Evolutionary conservation across 2,888 invertebrate species (phyloP).

Genomic region (Agrochola circellaris): DNA sequence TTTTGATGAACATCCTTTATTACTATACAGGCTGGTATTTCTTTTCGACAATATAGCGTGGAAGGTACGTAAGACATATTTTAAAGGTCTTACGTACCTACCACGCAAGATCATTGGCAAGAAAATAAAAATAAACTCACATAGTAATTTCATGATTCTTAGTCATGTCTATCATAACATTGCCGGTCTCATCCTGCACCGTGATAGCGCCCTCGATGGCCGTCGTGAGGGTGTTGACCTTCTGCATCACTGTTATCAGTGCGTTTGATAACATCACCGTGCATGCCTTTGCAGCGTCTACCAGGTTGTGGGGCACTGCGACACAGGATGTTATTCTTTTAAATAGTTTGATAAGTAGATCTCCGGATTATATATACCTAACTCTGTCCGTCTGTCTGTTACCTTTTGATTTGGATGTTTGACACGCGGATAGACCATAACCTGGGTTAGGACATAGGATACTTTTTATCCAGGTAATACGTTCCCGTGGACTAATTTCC

Average conservation of each 20-base stretch:
- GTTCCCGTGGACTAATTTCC: too few species aligned
- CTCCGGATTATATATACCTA: too few species aligned
- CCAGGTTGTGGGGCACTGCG: conserved; percentile 84
- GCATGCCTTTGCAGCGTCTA: conserved; percentile 87
- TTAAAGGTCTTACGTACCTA: too few species aligned
- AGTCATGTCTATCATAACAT: conserved; percentile 71
- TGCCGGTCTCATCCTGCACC: conserved; percentile 81
- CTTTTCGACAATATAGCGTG: background rate
- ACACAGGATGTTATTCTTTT: background rate
- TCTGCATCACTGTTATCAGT: conserved; percentile 88
- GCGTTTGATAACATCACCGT: conserved; percentile 83
- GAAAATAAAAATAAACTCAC: conserved; percentile 69
- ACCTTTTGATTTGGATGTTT: too few species aligned
- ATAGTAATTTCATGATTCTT: conserved; percentile 66
- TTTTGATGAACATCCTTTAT: too few species aligned
- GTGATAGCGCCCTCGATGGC: conserved; percentile 87
- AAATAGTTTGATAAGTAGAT: too few species aligned
- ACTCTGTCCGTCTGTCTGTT: too few species aligned
- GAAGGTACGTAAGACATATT: too few species aligned
- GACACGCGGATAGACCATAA: too few species aligned
- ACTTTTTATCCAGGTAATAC: too few species aligned
- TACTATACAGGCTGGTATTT: background rate
- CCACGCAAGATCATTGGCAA: too few species aligned
- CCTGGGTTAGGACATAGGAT: too few species aligned
- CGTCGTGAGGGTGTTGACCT: conserved; percentile 90